These are phyloP conservation scores for Aromia moschata DNA, from an alignment of 2,888 invertebrate genomes.

Conservation along the genomic window DNA sequence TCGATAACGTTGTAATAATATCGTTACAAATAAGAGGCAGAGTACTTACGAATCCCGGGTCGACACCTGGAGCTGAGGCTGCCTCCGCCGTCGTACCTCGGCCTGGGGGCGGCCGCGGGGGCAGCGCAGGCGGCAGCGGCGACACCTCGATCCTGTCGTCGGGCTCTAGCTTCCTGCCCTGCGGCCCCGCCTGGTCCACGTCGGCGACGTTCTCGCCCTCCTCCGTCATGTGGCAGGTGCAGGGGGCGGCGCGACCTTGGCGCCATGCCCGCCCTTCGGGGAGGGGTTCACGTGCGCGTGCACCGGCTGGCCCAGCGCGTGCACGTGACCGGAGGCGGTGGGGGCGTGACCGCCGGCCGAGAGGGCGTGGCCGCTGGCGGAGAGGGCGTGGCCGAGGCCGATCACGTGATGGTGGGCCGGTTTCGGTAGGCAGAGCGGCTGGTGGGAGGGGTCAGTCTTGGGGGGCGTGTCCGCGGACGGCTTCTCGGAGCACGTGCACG, in stretches of 20 bases:
- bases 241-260: conserved; percentile 49
- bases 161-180: conserved; percentile 56
- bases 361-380: conserved; percentile 50
- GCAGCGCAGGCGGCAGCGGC: conserved; percentile 63
- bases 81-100: conserved; percentile 56
- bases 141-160: conserved; percentile 63
- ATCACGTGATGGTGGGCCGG: conserved; percentile 43
- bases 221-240: conserved; percentile 59
- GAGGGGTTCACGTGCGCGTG: conserved; percentile 56
- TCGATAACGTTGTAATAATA: no score
- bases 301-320: conserved; percentile 40
- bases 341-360: conserved; percentile 51
- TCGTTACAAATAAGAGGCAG: no score
- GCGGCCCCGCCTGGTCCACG: conserved; percentile 43
- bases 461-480: conserved; percentile 45
- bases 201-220: conserved; percentile 48
- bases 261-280: conserved; percentile 51
- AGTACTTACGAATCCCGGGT: conserved; percentile 52
- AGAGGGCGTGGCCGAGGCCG: conserved; percentile 45
- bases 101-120: conserved; percentile 63
- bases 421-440: conserved; percentile 42
- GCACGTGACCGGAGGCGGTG: conserved; percentile 49
- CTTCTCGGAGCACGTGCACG: conserved; percentile 54
- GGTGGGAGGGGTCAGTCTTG: conserved; percentile 49
- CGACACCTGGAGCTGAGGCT: conserved; percentile 56